Base-by-base conservation (phyloP, 2,113 vertebrate species). In the Caracal caracal region DNA sequence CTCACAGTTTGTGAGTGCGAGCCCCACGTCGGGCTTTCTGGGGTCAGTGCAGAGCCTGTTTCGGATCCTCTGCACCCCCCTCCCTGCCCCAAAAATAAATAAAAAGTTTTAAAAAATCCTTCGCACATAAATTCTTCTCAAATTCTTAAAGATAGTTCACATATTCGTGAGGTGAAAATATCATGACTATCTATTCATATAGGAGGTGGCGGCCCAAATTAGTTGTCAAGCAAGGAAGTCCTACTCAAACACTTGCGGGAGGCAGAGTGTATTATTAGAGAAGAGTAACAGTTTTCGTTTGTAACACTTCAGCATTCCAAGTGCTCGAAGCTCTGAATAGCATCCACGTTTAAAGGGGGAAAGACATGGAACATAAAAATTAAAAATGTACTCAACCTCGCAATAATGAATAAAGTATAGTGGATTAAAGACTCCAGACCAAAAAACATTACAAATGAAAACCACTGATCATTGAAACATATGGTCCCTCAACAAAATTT, bases 241-340 rank as follows among this genome's bases (percentile, higher is more conserved):
- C 93, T 88, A 47, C 26, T 80, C 82, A 85, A 92, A 96, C 68
- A 82, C 93, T 95, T 79, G n/a, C 37, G 73, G 63, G 35, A 85
- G 63, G 81, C 43, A 33, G 63, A 19, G 73, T 51, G 24, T 91
- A 82, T 63, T 81, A 96, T 95, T 84, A 97, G 85, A 95, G 47
- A 76, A 73, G 86, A 93, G 73, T 68, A 95, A 95, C 82, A 91
- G 94, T 97, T 96, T 97, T 93, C 93, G 79, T 94, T 82, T 96
- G 68, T 93, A 84, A 95, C 96, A 96, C 92, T 92, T 97, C 4
- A 75, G 71, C 78, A 94, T 92, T 90, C 73, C 83, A 93, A 96
- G 79, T 66, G 79, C 93, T 96, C 89, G 84, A 84, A 94, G 66
- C 70, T 88, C 91, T 94, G 97, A 97, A 92, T 1, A 83, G 47